Conservation (phyloP, 1,140 invertebrate genomes). For the Anadara kagoshimensis region DNA sequence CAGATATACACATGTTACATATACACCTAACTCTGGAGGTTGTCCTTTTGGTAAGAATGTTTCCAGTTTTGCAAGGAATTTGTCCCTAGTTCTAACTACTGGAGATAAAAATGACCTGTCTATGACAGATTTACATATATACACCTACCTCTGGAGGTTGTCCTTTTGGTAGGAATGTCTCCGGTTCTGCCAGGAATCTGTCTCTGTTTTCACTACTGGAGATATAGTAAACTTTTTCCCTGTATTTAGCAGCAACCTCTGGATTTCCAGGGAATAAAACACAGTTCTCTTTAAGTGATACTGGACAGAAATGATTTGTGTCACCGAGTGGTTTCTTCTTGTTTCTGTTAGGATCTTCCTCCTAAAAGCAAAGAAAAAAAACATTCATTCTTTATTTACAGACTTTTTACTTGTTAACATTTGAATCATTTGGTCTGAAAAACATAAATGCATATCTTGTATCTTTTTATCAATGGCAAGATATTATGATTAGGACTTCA, state of each 20-base stretch:
- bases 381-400: background rate
- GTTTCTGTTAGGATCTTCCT: conserved; percentile 68
- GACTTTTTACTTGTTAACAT: no score
- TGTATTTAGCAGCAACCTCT: conserved; percentile 69
- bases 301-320: conserved; percentile 72
- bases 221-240: conserved; percentile 72
- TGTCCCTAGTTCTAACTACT: conserved; percentile 62
- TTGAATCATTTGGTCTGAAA: no score
- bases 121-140: no score
- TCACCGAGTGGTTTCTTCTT: conserved; percentile 73
- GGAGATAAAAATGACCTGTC: no score
- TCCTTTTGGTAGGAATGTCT: conserved; percentile 62
- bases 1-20: no score
- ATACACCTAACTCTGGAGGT: conserved; percentile 66
- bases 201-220: conserved; percentile 66
- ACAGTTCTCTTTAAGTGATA: conserved; percentile 66
- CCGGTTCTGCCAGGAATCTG: conserved; percentile 68
- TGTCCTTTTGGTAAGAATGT: conserved; percentile 63
- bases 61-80: conserved; percentile 67
- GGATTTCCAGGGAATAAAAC: conserved; percentile 72
- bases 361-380: conserved; percentile 41
- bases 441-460: no score
- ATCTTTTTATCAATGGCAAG: no score
- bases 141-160: conserved; percentile 61
- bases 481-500: no score